These are phyloP conservation scores for Pygoscelis adeliae DNA, from an alignment of 2,113 vertebrate species.

Conservation along the genomic window DNA sequence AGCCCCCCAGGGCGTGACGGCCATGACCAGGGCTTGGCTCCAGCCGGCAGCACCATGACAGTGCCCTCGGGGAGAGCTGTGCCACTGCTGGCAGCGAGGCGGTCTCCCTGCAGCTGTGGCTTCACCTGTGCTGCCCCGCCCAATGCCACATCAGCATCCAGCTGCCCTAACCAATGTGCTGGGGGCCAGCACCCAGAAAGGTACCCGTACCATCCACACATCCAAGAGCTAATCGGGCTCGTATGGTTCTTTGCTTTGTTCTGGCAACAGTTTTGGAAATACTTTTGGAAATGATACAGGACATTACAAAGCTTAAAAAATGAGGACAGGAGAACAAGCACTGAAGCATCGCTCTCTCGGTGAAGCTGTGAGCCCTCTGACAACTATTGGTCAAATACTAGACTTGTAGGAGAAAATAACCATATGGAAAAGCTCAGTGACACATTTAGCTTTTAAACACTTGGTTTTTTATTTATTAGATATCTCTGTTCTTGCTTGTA, in stretches of 20 bases:
- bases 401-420: background rate
- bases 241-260: background rate
- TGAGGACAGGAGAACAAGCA: background rate
- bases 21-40: background rate
- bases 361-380: background rate
- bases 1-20: accelerated
- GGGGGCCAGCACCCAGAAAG: background rate
- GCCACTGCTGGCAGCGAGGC: background rate
- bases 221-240: background rate
- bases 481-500: background rate
- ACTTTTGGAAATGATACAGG: background rate
- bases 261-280: background rate
- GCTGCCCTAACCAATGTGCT: background rate
- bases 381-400: background rate
- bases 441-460: background rate
- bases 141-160: too few species aligned
- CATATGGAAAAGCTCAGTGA: background rate
- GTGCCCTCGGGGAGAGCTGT: background rate
- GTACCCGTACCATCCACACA: background rate
- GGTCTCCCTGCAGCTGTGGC: background rate
- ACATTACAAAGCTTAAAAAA: background rate
- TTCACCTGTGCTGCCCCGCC: background rate
- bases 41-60: accelerated
- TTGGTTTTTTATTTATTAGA: background rate
- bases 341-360: background rate